Evolutionary conservation across 2,797 vertebrate species (phyloP), one percentile per base, ranked within the genome.

Genomic region (Dromococcyx pavoninus): DNA sequence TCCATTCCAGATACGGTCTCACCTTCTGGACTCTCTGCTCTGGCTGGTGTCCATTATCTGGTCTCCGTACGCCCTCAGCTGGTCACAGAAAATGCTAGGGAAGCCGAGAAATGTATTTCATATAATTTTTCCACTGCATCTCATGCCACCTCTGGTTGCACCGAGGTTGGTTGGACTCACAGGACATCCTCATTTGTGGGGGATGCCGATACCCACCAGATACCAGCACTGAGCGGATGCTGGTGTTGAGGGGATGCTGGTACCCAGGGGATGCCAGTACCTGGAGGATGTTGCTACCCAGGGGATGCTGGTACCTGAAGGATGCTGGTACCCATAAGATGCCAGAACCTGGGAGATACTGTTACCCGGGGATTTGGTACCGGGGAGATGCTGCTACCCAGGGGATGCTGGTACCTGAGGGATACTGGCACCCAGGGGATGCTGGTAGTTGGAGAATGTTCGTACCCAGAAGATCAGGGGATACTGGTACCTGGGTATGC

Each of bases 31-130:
- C 39, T 11, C 48, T 1, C 65, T 4, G 50, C 27, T 0, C 25
- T 3, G 2, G 39, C 70, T 37, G 17, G 6, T 5, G 13, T 0
- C 30, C 2, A 10, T 93, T 95, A 21, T 1, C 43, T 51, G 81
- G 94, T 95, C 91, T 96, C 75, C 21, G n/a, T 0, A 66, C 95
- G 95, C 95, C 95, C 95, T 91, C 95, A 27, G 71, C 85, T 79
- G 95, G 95, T 32, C 57, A 43, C 65, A 17, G 37, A 25, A 71
- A 93, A 17, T 1, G 25, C 8, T 39, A 1, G 27, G 5, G 50
- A 54, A 61, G 1, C 13, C 27, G 5, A 50, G 10, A 4, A 5
- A 86, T 73, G 23, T 0, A 1, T 2, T 17, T 2, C 3, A 0
- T 1, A 1, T 1, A 0, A 0, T 32, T 72, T 17, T 3, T 16